These are phyloP conservation scores for Eristalis arbustorum DNA, from an alignment of 2,888 invertebrate genomes.

Conservation along the genomic window DNA sequence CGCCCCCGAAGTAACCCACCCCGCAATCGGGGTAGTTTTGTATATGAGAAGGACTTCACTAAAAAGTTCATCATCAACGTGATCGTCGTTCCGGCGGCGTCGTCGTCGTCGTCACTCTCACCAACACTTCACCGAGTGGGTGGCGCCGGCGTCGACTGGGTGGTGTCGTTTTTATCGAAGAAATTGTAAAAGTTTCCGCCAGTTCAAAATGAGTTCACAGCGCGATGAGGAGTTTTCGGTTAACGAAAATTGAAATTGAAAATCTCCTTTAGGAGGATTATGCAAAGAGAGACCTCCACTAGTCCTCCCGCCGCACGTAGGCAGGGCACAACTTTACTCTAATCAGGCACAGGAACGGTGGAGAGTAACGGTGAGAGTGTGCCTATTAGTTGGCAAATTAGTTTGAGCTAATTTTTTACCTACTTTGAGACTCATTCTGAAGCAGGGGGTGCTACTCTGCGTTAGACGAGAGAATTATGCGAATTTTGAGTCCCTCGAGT, in stretches of 20 bases:
- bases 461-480: neutral
- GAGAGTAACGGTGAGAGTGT: neutral
- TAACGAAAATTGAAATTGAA: slow-evolving; percentile 46
- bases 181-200: slow-evolving; percentile 53
- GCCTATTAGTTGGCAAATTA: neutral
- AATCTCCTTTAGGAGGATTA: slow-evolving; percentile 37
- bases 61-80: slow-evolving; percentile 41
- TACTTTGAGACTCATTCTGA: neutral
- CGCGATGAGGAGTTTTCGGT: slow-evolving; percentile 4
- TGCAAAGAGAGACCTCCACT: neutral
- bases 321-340: neutral
- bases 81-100: neutral
- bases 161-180: slow-evolving; percentile 38
- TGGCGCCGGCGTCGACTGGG: neutral
- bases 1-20: neutral
- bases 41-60: slow-evolving; percentile 13
- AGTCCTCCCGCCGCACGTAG: neutral
- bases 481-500: neutral
- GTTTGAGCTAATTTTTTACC: neutral
- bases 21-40: neutral
- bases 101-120: neutral
- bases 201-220: slow-evolving; percentile 45
- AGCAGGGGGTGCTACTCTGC: neutral
- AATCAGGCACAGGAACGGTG: neutral
- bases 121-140: neutral